Evolutionary conservation across 1,140 invertebrate genomes (phyloP).

Genomic region (Trichonephila clavipes): DNA sequence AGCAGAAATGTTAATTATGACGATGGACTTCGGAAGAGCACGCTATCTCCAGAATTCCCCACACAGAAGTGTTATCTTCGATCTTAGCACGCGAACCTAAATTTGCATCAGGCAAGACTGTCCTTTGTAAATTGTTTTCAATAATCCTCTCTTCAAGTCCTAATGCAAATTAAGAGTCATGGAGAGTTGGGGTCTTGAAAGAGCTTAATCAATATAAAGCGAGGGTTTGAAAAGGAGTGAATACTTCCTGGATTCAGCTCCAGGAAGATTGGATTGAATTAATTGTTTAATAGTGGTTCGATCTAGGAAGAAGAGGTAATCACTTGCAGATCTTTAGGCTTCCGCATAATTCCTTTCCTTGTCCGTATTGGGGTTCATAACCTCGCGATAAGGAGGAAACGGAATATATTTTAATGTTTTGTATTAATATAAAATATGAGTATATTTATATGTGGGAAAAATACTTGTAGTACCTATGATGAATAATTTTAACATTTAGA

Average conservation of each 20-base stretch:
- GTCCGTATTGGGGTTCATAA: neutral
- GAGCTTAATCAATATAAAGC: neutral
- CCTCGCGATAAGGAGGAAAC: neutral
- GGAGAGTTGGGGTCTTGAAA: neutral
- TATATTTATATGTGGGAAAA: too few species aligned
- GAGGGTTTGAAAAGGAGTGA: neutral
- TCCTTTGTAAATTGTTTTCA: neutral
- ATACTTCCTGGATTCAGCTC: conserved; percentile 11
- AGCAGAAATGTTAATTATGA: neutral
- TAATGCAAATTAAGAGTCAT: neutral
- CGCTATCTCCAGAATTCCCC: neutral
- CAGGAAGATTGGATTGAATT: neutral
- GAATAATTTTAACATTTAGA: too few species aligned
- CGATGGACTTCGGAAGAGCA: neutral
- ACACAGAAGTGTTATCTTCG: neutral
- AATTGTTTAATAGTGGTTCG: neutral
- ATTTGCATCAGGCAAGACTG: neutral
- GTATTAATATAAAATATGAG: neutral
- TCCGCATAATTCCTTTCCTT: neutral
- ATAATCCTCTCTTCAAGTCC: neutral
- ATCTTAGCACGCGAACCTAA: neutral
- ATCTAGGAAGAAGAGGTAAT: neutral
- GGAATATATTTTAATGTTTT: neutral
- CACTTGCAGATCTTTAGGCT: neutral
- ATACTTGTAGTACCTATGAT: too few species aligned